Base-by-base conservation (phyloP, 1,140 invertebrate genomes). In the Pogonomyrmex barbatus region DNA sequence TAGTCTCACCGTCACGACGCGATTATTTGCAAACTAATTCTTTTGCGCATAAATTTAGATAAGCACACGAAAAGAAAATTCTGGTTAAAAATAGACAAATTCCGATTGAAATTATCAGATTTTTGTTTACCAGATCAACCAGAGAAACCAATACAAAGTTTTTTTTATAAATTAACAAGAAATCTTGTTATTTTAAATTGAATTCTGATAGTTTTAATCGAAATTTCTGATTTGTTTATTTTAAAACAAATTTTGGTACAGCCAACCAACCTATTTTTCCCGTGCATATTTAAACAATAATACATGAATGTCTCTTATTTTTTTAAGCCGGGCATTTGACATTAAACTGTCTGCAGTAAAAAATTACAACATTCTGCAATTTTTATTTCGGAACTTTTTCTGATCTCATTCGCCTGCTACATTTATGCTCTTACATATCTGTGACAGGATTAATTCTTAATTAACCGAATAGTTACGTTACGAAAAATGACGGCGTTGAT, bases 401-500 rank as follows among this genome's bases (percentile, higher is more conserved):
- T 6, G 10, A 70, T 14, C 14, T 36, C 65, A 33, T 39, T 42
- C 65, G 39, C 36, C 6, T 9, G 30, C 30, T 17, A 33, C 24
- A 10, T 6, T 65, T 24, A 47, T 39, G 30, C 42, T 78, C 42
- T 65, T 78, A 65, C 76, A 5, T 47, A 47, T 78, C 17, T 68
- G 24, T 12, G 24, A 70, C 63, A 70, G 24, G 45, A 42, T 68
- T 68, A 47, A 65, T 50, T 68, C n/a, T 68, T 68, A 47, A 70
- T 70, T 70, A 70, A 70, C 24, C 12, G 47, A 42, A 67, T 77
- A 45, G 42, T 77, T 3, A 58, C 42, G 62, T 56, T 24, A 8
- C 67, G 39, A 81, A 81, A 81, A 56, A 67, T 54, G n/a, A 45
- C 10, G 9, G 63, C 47, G 42, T 56, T 45, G 67, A 70, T 56